These are phyloP conservation scores for Hyles euphorbiae DNA, from an alignment of 1,140 invertebrate genomes.

Conservation along the genomic window DNA sequence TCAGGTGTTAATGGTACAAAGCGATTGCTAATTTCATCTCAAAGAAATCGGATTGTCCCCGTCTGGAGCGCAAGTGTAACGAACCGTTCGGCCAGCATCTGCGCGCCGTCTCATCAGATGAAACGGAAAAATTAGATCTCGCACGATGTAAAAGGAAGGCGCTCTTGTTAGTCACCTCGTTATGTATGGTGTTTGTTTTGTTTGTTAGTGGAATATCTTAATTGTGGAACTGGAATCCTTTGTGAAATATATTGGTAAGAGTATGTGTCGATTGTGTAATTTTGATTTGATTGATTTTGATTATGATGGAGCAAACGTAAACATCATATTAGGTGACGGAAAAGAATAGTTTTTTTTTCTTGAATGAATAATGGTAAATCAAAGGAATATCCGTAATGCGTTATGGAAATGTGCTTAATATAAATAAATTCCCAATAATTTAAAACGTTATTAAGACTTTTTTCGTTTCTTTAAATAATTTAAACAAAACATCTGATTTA, in stretches of 20 bases:
- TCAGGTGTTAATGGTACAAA: conserved; percentile 37
- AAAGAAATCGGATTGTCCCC: conserved; percentile 38
- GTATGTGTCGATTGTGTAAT: no score
- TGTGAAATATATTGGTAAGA: no score
- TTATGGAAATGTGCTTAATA: background rate
- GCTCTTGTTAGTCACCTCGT: conserved; percentile 17
- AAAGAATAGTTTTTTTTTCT: no score
- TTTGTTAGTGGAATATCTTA: no score
- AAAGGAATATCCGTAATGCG: no score
- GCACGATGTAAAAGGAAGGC: conserved; percentile 14
- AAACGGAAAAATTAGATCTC: conserved; percentile 31
- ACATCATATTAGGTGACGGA: no score
- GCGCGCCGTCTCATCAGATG: conserved; percentile 26
- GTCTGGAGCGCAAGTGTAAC: conserved; percentile 31
- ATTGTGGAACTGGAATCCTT: no score
- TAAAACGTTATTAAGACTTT: no score
- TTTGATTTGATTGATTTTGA: no score
- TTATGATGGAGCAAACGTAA: no score
- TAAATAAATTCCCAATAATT: background rate
- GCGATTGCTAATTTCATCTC: conserved; percentile 46
- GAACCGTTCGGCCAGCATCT: conserved; percentile 34
- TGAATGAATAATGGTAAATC: no score
- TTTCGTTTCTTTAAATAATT: no score
- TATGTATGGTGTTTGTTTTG: conserved; percentile 10
- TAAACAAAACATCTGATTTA: background rate